Evolutionary conservation across 1,140 invertebrate genomes (phyloP).

Genomic region (Dendroctonus valens): DNA sequence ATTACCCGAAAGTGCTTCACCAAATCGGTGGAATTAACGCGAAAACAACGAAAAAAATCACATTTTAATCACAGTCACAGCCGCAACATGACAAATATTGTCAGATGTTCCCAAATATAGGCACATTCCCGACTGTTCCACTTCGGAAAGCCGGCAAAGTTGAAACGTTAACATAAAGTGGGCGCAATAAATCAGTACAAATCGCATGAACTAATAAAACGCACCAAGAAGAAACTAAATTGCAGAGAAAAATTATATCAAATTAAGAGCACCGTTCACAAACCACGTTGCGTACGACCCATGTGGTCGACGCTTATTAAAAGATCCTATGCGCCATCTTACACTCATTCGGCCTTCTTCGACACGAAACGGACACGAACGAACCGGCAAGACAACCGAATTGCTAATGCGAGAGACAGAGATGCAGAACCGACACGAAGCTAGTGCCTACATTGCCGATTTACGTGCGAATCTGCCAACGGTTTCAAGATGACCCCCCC

Average conservation of each 20-base stretch:
- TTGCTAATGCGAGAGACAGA: no score
- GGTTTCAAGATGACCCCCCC: no score
- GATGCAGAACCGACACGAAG: no score
- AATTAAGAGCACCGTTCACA: not conserved
- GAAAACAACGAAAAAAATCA: constrained; percentile 18
- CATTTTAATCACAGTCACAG: constrained; percentile 32
- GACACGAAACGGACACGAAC: not conserved
- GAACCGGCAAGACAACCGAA: no score
- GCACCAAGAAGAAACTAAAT: not conserved
- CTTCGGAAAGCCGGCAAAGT: constrained; percentile 13
- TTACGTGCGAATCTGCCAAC: no score
- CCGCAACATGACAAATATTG: constrained; percentile 4
- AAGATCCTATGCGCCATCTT: constrained; percentile 44
- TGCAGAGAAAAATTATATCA: no score
- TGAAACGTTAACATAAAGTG: constrained; percentile 5
- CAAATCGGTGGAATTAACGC: constrained; percentile 1
- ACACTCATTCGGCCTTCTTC: constrained; percentile 32
- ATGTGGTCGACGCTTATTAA: constrained; percentile 50
- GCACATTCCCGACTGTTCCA: constrained; percentile 7
- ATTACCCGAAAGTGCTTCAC: constrained; percentile 13
- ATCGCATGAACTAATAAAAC: not conserved
- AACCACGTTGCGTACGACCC: constrained; percentile 49
- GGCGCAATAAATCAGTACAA: not conserved
- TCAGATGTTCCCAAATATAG: constrained; percentile 26
- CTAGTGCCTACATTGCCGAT: no score